Conservation (phyloP, 2,888 invertebrate genomes). For the Coenonympha glycerion region DNA sequence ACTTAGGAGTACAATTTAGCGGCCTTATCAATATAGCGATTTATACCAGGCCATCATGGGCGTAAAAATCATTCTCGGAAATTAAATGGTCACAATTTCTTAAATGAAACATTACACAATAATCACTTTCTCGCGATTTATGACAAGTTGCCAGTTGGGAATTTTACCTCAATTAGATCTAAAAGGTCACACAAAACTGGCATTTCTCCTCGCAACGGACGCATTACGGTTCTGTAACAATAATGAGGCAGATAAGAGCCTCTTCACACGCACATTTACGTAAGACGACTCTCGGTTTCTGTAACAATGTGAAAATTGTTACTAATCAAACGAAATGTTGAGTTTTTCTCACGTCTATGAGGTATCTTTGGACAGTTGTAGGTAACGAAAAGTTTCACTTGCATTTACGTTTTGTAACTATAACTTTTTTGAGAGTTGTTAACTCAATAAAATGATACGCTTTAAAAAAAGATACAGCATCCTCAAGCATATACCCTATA, state of each 20-base stretch:
- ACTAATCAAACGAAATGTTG: not conserved
- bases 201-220: slow-evolving; percentile 2
- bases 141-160: slow-evolving; percentile 12
- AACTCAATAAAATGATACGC: no score
- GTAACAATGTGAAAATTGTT: slow-evolving; percentile 13
- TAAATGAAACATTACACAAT: not conserved
- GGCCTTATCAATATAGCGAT: no score
- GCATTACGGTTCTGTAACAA: slow-evolving; percentile 14
- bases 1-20: no score
- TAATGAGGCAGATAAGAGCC: slow-evolving; percentile 6
- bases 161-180: not conserved
- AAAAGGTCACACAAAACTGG: slow-evolving; percentile 1
- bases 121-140: not conserved
- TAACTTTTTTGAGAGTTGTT: no score
- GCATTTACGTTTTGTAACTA: no score
- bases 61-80: no score
- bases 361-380: not conserved
- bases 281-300: slow-evolving; percentile 14
- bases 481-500: no score
- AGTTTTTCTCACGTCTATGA: not conserved
- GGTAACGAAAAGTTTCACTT: not conserved
- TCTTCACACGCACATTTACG: slow-evolving; percentile 24
- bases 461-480: no score
- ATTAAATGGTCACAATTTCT: not conserved
- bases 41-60: no score